Percentiles rank a stretch among this genome's conserved stretches.
Evolutionary conservation across 2,113 vertebrate genomes (phyloP).

Genomic region (Climacteris rufus): DNA sequence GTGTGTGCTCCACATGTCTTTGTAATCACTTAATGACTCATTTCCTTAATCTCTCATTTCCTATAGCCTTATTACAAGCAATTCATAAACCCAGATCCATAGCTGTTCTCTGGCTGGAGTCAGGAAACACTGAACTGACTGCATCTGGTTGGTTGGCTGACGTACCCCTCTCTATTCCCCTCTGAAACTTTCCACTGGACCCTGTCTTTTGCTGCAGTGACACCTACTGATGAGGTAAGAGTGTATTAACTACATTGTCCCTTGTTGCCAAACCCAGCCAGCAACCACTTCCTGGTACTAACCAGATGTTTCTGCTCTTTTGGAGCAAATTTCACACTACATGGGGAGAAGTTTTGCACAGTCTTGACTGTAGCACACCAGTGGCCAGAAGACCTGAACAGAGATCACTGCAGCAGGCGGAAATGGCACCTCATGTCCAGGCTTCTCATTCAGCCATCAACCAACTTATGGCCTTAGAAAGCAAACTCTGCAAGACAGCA

Average conservation of each 20-base stretch:
- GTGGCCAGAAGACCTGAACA: background rate
- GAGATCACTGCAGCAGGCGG: background rate
- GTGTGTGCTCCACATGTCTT: constrained; percentile 70
- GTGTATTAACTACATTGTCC: constrained; percentile 25
- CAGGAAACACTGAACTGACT: constrained; percentile 58
- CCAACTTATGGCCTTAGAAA: background rate
- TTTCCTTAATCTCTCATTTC: constrained; percentile 75
- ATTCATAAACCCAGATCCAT: constrained; percentile 67
- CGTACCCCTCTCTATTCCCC: constrained; percentile 16
- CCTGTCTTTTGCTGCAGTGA: constrained; percentile 67
- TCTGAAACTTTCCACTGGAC: constrained; percentile 57
- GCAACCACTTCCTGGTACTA: constrained; percentile 64
- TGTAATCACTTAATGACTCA: constrained; percentile 75
- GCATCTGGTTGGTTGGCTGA: constrained; percentile 60
- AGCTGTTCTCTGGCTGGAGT: constrained; percentile 44
- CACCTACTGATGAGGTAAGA: constrained; percentile 73
- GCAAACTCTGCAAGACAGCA: background rate
- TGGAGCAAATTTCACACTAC: constrained; percentile 50
- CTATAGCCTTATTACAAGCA: constrained; percentile 69
- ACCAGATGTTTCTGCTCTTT: constrained; percentile 65
- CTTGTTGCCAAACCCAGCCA: constrained; percentile 51
- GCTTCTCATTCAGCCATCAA: background rate
- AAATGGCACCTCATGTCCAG: background rate
- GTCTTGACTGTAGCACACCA: background rate
- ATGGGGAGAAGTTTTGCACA: background rate